These are phyloP conservation scores for Aratinga solstitialis DNA, from an alignment of 2,797 vertebrate genomes.

Conservation along the genomic window DNA sequence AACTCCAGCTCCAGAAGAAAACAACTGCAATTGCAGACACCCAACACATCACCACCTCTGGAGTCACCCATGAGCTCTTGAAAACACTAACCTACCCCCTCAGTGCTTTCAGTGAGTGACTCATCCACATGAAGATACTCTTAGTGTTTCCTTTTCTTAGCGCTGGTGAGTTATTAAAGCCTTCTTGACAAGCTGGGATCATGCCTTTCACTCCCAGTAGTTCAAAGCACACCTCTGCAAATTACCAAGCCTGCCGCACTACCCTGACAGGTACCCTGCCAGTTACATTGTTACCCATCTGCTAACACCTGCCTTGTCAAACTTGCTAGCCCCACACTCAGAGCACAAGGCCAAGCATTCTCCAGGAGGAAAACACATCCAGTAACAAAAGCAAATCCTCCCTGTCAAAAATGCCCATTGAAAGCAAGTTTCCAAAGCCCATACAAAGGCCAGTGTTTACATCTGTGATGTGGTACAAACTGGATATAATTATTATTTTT, in stretches of 20 bases:
- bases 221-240: not conserved
- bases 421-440: not conserved
- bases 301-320: not conserved
- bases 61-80: not conserved
- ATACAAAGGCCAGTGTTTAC: not conserved
- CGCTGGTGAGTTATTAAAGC: not conserved
- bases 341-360: not conserved
- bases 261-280: not conserved
- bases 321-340: not conserved
- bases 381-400: accelerated
- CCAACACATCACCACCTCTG: not conserved
- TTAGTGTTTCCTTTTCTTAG: not conserved
- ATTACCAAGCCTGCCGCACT: not conserved
- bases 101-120: not conserved
- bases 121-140: not conserved
- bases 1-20: not conserved
- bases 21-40: not conserved
- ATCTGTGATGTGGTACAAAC: not conserved
- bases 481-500: not conserved
- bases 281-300: not conserved
- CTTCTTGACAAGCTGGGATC: not conserved
- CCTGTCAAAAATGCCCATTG: not conserved
- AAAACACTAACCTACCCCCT: not conserved
- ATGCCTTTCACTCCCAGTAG: not conserved
- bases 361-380: not conserved